Percentiles rank a stretch among this genome's conserved stretches.
Conservation (phyloP, 1,140 invertebrate genomes). For the Apis florea region DNA sequence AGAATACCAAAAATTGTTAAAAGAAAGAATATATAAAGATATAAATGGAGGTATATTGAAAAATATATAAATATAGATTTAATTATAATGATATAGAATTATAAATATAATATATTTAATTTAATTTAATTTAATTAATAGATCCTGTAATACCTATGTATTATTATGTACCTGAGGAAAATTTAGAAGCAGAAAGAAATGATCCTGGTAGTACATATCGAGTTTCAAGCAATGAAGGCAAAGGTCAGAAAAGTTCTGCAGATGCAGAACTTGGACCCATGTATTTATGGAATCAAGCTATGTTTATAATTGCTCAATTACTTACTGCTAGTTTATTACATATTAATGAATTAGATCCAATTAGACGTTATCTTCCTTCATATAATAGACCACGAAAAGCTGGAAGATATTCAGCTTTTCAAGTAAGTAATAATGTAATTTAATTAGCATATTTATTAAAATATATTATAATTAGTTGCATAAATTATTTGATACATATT, state of each 20-base stretch:
- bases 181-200: constrained; percentile 87
- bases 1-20: constrained; percentile 93
- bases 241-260: constrained; percentile 50
- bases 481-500: constrained; percentile 51
- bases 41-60: constrained; percentile 85
- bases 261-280: constrained; percentile 82
- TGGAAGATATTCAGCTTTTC: constrained; percentile 97
- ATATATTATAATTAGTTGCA: constrained; percentile 6
- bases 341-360: constrained; percentile 97
- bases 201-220: constrained; percentile 87
- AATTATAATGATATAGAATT: not conserved
- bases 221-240: constrained; percentile 82
- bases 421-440: constrained; percentile 83
- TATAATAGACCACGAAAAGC: constrained; percentile 95
- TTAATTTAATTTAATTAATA: constrained; percentile 61
- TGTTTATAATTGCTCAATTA: constrained; percentile 96
- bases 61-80: not conserved
- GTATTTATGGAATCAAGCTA: constrained; percentile 94
- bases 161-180: constrained; percentile 93
- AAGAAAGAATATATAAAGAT: constrained; percentile 88
- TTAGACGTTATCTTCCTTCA: constrained; percentile 96
- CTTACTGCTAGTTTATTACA: constrained; percentile 93
- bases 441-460: not conserved
- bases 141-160: constrained; percentile 94
- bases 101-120: not conserved